Base-by-base conservation (phyloP, 2,888 invertebrate genomes). In the Balanococcus diminutus region DNA sequence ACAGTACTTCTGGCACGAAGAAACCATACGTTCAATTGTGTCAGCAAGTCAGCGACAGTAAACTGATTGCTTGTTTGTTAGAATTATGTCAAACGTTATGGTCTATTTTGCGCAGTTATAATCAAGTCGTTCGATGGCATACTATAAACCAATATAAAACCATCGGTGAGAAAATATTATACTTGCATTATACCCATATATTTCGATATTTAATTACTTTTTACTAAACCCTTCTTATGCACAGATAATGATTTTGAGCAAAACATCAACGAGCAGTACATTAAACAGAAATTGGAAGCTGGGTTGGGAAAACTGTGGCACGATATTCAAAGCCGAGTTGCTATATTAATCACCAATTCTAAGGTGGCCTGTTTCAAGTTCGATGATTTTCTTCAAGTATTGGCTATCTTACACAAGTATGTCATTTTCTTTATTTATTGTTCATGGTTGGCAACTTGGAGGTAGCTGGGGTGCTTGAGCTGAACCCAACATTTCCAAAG, bases 301-400 rank as follows among this genome's bases (percentile, higher is more conserved):
- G 98, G 98, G 0, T 91, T 96, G 87, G 91, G 93, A 0, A 92
- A 97, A 87, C 94, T 98, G 87, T 98, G 98, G 98, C 95, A 96
- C 88, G 98, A 98, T 89, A 95, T 98, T 0, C 96, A 98, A 90
- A 94, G 95, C 14, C 97, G 98, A 91, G 95, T 98, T 0, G 95
- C 95, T 0, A 92, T 93, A 42, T 95, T 95, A 89, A 91, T 98
- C 36, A 92, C 94, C 86, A 95, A 94, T 87, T 94, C 94, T 0
- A 95, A 96, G 88, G 90, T 98, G 82, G 94, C 95, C n/a, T 92
- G 93, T 86, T 95, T 96, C 88, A 96, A 97, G 88, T 97, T 98
- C 89, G 98, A 98, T 89, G 96, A 98, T 89, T 98, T 98, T 89
- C 95, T 98, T 85, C 95, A 96, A 89, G 95, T 98, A 87, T 90